Base-by-base conservation (phyloP, 2,113 vertebrate species). In the Chaetorhynchus papuensis region DNA sequence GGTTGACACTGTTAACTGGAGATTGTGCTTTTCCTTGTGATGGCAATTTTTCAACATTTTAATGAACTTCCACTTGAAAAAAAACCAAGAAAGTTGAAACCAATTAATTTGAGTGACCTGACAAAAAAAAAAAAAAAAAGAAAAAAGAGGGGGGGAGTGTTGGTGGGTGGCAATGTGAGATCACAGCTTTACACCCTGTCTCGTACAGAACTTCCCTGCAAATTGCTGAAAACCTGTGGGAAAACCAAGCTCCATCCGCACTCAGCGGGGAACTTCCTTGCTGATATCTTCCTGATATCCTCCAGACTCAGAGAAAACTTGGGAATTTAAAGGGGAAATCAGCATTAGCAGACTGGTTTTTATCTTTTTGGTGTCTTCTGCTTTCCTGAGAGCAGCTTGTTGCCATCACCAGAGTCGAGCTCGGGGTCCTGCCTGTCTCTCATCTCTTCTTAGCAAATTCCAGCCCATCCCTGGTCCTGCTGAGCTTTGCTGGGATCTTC, bases 31-130 rank as follows among this genome's bases (percentile, higher is more conserved):
- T 95, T 95, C 76, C 56, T 68, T 50, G 28, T 70, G 69, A 92
- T 89, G 89, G 81, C 91, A 94, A 82, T 64, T 96, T 93, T 91
- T 94, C 80, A 94, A 94, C 44, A 68, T 91, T 92, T 84, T 94
- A 94, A 95, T 94, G 86, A 94, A 94, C 69, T 92, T 80, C 71
- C 82, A 45, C 45, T 85, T 66, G 35, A 19, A 59, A 70, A 47
- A 71, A 45, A 53, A 57, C n/a, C n/a, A 47, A 11, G 15, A 5
- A 30, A 81, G n/a, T 63, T 74, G 80, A 90, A 89, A 93, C 68
- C 83, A 90, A 93, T 93, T 95, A 97, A 93, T 96, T 83, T 83
- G 60, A 83, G 19, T 66, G 83, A 70, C 64, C 79, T 77, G 75
- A 94, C 4, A 20, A 76, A 74, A 75, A 64, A 45, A 22, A 33